A percentile compares a stretch with the other conserved stretches of the same genome.
Conservation (phyloP, 1,140 invertebrate species). For the Dryas iulia region DNA sequence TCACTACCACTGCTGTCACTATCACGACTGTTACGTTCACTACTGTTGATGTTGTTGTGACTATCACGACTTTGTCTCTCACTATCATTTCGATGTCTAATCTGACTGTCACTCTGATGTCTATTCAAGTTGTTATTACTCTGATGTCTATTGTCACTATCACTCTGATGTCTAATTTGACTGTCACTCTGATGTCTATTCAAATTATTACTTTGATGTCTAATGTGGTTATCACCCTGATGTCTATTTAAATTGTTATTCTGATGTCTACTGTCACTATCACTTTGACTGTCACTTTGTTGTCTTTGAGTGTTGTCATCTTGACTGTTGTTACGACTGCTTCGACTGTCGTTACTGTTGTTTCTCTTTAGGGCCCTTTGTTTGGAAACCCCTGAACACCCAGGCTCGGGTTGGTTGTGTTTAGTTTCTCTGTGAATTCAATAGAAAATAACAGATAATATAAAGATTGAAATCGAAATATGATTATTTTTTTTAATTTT, state of each 20-base stretch:
- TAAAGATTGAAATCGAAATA: background rate
- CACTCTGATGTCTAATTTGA: background rate
- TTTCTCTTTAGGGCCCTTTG: background rate
- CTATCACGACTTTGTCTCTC: conserved; percentile 1
- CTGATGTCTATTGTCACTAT: background rate
- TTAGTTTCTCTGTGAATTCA: conserved; percentile 21
- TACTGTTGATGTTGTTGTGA: conserved; percentile 18
- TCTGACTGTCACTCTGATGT: background rate
- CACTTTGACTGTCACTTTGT: too few relatives aligned
- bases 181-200: background rate
- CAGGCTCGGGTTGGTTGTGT: conserved; percentile 4
- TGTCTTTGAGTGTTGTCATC: too few relatives aligned
- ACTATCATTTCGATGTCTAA: background rate
- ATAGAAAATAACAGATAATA: background rate
- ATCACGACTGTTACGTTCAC: conserved; percentile 10
- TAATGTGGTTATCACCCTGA: background rate
- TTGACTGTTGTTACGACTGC: too few relatives aligned
- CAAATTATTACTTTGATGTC: background rate
- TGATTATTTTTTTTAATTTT: too few relatives aligned
- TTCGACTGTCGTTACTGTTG: conserved; percentile 14
- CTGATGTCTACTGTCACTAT: background rate
- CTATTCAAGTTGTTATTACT: too few relatives aligned
- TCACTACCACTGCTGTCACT: conserved; percentile 43
- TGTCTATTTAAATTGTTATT: background rate
- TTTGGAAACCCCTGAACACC: conserved; percentile 16